These are phyloP conservation scores for Brienomyrus longianalis DNA, from an alignment of 2,113 vertebrate species.

Conservation along the genomic window DNA sequence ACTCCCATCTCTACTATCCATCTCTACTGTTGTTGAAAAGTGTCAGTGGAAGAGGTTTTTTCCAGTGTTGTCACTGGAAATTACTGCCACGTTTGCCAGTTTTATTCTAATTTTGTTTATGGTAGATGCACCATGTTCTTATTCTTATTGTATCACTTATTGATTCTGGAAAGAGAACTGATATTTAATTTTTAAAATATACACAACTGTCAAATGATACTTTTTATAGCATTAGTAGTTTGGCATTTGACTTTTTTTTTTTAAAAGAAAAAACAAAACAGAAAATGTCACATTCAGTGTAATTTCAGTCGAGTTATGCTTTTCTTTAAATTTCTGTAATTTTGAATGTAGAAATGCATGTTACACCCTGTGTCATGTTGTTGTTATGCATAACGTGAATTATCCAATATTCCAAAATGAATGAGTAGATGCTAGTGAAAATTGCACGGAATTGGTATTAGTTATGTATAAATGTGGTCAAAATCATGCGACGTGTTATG, in stretches of 20 bases:
- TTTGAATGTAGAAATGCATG: neutral
- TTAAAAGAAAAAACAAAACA: too few species aligned
- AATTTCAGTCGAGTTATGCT: neutral
- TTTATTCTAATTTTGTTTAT: neutral
- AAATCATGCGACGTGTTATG: neutral
- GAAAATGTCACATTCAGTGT: neutral
- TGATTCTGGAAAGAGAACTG: neutral
- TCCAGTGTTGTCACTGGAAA: neutral
- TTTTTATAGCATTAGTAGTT: neutral
- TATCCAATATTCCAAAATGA: neutral
- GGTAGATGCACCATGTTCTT: neutral
- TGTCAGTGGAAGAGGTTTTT: neutral
- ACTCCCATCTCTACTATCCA: neutral
- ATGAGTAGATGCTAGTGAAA: neutral
- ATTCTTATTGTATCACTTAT: neutral
- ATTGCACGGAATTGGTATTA: neutral
- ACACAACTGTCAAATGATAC: neutral
- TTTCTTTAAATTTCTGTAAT: neutral
- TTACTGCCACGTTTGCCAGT: neutral
- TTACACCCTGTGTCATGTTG: neutral
- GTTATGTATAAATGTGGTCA: neutral
- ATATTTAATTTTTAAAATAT: neutral
- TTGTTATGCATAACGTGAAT: neutral
- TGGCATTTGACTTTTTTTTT: neutral
- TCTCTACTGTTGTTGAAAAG: neutral